Percentiles rank a stretch among this genome's conserved stretches.
Evolutionary conservation across 1,140 invertebrate genomes (phyloP).

Genomic region (Mesaphorura yosii): DNA sequence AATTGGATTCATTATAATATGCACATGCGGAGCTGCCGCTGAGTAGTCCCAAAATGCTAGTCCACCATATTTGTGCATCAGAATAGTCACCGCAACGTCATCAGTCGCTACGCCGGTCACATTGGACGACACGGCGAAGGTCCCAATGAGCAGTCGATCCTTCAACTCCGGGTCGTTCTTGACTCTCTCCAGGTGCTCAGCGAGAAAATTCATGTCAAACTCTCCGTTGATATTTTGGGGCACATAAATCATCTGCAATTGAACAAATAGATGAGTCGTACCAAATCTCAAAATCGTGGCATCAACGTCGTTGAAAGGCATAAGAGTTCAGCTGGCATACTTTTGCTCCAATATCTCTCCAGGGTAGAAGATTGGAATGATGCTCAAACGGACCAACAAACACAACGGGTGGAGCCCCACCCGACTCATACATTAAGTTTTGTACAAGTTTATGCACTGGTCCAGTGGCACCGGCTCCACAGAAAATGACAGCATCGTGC

Average conservation of each 20-base stretch:
- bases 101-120: constrained; percentile 78
- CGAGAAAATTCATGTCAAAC: constrained; percentile 64
- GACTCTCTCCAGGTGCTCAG: constrained; percentile 52
- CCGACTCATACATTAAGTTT: constrained; percentile 41
- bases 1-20: constrained; percentile 76
- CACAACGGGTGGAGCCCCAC: constrained; percentile 44
- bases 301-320: background rate
- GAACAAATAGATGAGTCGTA: constrained; percentile 14
- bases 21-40: constrained; percentile 64
- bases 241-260: constrained; percentile 57
- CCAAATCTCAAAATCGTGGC: background rate
- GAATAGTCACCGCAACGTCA: constrained; percentile 64
- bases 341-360: constrained; percentile 65
- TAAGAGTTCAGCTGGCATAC: constrained; percentile 40
- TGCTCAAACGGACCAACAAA: constrained; percentile 80
- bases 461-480: constrained; percentile 58
- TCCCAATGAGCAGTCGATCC: constrained; percentile 53
- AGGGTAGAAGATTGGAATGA: constrained; percentile 69
- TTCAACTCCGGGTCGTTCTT: no score
- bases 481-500: constrained; percentile 71
- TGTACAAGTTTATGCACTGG: constrained; percentile 55
- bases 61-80: constrained; percentile 70
- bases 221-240: constrained; percentile 63
- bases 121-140: constrained; percentile 76
- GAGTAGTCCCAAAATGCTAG: constrained; percentile 85